Conservation (phyloP, 2,113 vertebrate genomes). For the Lates calcarifer region DNA sequence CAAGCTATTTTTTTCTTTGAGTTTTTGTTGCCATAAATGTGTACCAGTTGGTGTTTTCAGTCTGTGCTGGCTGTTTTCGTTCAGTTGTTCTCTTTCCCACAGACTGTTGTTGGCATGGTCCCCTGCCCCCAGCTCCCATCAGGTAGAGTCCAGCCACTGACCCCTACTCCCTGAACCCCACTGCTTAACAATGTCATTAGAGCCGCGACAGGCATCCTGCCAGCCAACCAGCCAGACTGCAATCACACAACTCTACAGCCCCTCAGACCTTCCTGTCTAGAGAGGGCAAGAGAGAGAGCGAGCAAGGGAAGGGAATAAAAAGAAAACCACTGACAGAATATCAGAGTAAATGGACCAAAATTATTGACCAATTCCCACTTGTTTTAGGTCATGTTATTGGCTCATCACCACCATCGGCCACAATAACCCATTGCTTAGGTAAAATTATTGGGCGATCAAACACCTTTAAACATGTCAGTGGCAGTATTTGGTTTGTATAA, state of each 20-base stretch:
- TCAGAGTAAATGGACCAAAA: constrained; percentile 40
- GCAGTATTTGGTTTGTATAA: not conserved
- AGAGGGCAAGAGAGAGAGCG: not conserved
- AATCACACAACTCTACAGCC: constrained; percentile 67
- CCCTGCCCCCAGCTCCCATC: constrained; percentile 64
- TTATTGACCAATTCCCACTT: not conserved
- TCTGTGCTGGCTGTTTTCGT: constrained; percentile 27
- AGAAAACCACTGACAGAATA: constrained; percentile 23
- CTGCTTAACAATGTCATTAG: constrained; percentile 83
- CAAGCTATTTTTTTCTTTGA: constrained; percentile 50
- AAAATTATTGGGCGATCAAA: not conserved
- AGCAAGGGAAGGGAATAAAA: not conserved
- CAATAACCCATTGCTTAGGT: not conserved
- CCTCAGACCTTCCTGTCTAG: constrained; percentile 67
- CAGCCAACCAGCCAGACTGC: constrained; percentile 66
- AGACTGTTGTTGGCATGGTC: constrained; percentile 65
- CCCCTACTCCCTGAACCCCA: constrained; percentile 75
- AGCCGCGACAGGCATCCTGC: constrained; percentile 67
- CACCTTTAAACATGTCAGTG: not conserved
- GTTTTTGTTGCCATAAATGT: constrained; percentile 52
- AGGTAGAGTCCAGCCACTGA: constrained; percentile 77
- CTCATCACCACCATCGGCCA: not conserved
- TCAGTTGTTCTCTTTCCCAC: constrained; percentile 60
- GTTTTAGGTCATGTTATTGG: constrained; percentile 13
- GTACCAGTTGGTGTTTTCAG: constrained; percentile 52